Base-by-base conservation (phyloP, 2,888 invertebrate genomes). In the Dimorphilus gyrociliatus region DNA sequence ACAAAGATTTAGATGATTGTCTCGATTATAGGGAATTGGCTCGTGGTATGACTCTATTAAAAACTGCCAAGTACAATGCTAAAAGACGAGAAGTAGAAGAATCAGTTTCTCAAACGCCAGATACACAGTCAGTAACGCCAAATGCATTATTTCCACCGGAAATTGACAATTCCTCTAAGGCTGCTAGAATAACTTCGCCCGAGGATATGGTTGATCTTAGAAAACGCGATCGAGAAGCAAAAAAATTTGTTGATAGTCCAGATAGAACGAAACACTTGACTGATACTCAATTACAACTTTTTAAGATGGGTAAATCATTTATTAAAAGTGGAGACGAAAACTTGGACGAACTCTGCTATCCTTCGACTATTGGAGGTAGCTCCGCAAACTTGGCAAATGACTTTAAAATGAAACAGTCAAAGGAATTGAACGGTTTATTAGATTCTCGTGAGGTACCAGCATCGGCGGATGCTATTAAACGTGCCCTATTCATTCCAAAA, bases 201-300 rank as follows among this genome's bases (percentile, higher is more conserved):
- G 57, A 57, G 29, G 52, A 47, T 3, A 53, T 54, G 55, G 37
- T 55, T 4, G 55, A 55, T 32, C 40, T 52, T 10, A 37, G 55
- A 13, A 55, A 55, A 29, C 42, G 45, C 19, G 50, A 54, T 36
- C 41, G 47, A 25, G 47, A 45, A 18, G 48, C 46, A 6, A 37
- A 51, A 21, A 47, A 46, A n/a, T n/a, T n/a, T n/a, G n/a, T n/a
- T n/a, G n/a, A 15, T 13, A 5, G 14, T 13, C 24, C n/a, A n/a
- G n/a, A n/a, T n/a, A n/a, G n/a, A n/a, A n/a, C n/a, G n/a, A n/a
- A n/a, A n/a, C n/a, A n/a, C n/a, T n/a, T n/a, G n/a, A n/a, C n/a
- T n/a, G n/a, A n/a, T n/a, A n/a, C n/a, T n/a, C n/a, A n/a, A n/a
- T n/a, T n/a, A n/a, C n/a, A n/a, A n/a, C n/a, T n/a, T n/a, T n/a